Conservation (phyloP, 1,140 invertebrate genomes). For the Eupeodes corollae region DNA sequence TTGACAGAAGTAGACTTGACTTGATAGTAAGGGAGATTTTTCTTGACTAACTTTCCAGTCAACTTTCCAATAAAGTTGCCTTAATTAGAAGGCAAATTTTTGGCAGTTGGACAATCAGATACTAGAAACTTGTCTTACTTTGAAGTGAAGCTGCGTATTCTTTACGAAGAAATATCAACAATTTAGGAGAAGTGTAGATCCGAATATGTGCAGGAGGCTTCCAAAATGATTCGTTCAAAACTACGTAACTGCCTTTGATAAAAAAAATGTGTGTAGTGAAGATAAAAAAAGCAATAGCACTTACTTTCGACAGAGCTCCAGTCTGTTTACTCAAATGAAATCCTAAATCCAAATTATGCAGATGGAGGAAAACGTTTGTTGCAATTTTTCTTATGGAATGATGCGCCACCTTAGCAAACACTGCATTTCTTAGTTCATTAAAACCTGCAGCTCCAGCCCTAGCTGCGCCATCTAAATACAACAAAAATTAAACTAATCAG, state of each 20-base stretch:
- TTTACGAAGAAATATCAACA: no score
- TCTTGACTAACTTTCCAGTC: no score
- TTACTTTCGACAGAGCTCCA: slow-evolving; percentile 51
- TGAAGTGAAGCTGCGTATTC: no score
- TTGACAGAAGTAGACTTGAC: no score
- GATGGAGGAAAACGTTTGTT: slow-evolving; percentile 91
- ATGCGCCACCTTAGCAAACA: slow-evolving; percentile 97
- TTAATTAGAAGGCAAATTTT: no score
- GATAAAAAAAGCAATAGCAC: background rate
- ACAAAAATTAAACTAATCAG: background rate
- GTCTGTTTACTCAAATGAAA: slow-evolving; percentile 94
- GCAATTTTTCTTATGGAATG: slow-evolving; percentile 91
- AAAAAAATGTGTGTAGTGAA: background rate
- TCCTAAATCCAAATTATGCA: slow-evolving; percentile 87
- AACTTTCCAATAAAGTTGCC: no score
- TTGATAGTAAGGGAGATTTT: no score
- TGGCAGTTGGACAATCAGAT: no score
- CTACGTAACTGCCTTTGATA: no score
- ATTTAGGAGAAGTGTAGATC: background rate
- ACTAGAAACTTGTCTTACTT: no score
- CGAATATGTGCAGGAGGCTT: no score
- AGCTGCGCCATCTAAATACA: slow-evolving; percentile 76
- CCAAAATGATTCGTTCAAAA: no score
- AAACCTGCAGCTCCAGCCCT: slow-evolving; percentile 79
- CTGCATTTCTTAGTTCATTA: slow-evolving; percentile 94